phyloP scores from a whole-genome alignment of 2,888 invertebrate genomes.

The Limulus polyphemus region DNA sequence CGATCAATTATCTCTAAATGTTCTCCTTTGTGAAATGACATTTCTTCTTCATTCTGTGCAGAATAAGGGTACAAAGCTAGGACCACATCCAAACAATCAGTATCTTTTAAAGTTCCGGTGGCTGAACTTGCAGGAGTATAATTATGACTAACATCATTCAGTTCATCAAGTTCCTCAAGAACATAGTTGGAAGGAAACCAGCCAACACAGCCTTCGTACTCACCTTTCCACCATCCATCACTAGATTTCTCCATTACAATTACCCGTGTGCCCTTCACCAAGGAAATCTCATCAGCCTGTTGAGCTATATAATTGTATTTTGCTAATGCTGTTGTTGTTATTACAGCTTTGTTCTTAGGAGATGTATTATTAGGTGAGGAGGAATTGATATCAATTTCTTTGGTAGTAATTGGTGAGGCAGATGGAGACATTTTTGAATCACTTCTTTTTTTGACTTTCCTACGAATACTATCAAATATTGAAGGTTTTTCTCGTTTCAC shows the following conservation, averaged over 20 bases:
- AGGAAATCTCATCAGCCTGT: slow-evolving; percentile 86
- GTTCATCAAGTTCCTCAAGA: slow-evolving; percentile 22
- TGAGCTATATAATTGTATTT: slow-evolving; percentile 75
- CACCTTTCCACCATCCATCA: slow-evolving; percentile 98
- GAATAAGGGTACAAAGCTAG: slow-evolving; percentile 64
- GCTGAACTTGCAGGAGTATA: slow-evolving; percentile 19
- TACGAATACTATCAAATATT: slow-evolving; percentile 62
- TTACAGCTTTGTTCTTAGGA: slow-evolving; percentile 11
- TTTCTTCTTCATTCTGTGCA: slow-evolving; percentile 86
- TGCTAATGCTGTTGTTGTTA: slow-evolving; percentile 47
- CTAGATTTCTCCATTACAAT: slow-evolving; percentile 94
- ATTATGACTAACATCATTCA: slow-evolving; percentile 19
- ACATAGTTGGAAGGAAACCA: slow-evolving; percentile 99
- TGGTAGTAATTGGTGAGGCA: slow-evolving; percentile 25
- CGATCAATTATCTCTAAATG: slow-evolving; percentile 89
- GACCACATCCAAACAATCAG: slow-evolving; percentile 63
- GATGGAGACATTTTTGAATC: slow-evolving; percentile 26
- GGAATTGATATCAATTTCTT: slow-evolving; percentile 28
- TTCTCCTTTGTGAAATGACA: slow-evolving; percentile 94
- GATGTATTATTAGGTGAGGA: slow-evolving; percentile 18
- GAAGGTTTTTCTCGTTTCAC: slow-evolving; percentile 96
- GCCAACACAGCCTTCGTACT: slow-evolving; percentile 45
- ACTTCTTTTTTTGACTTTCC: slow-evolving; percentile 25
- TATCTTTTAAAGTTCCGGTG: slow-evolving; percentile 16
- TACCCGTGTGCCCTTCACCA: slow-evolving; percentile 87